phyloP scores from a whole-genome alignment of 2,888 invertebrate species.

The Allygus modestus region DNA sequence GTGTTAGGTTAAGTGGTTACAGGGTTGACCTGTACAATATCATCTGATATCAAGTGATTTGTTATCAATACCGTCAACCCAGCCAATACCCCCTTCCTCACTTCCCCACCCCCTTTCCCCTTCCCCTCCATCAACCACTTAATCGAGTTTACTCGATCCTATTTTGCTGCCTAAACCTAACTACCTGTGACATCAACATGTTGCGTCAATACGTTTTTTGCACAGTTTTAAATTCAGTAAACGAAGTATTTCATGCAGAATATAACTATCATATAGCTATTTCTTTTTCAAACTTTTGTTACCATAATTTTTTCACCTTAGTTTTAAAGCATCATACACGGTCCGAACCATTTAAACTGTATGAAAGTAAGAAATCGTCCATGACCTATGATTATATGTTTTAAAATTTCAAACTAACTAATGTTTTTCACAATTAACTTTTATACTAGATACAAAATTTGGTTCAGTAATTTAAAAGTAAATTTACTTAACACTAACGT shows the following conservation, averaged over 20 bases:
- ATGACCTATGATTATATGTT: too few relatives aligned
- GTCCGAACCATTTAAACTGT: too few relatives aligned
- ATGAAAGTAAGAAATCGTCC: too few relatives aligned
- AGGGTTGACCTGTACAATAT: background rate
- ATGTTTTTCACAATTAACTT: too few relatives aligned
- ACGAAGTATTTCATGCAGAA: background rate
- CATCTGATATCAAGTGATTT: conserved; percentile 33
- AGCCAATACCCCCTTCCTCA: background rate
- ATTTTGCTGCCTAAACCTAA: background rate
- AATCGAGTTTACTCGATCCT: background rate
- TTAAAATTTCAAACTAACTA: too few relatives aligned
- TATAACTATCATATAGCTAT: too few relatives aligned
- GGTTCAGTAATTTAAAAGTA: too few relatives aligned
- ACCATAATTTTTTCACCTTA: too few relatives aligned
- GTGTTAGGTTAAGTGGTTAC: background rate
- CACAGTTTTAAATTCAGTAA: background rate
- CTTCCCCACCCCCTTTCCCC: background rate
- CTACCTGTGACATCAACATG: background rate
- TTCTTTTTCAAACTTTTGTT: too few relatives aligned
- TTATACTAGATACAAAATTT: too few relatives aligned
- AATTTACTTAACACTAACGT: too few relatives aligned
- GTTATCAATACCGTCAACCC: conserved; percentile 4
- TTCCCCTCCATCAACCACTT: background rate
- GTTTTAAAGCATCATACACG: too few relatives aligned
- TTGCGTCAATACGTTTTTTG: conserved; percentile 1